Evolutionary conservation across 2,888 invertebrate genomes (phyloP), one percentile per base, ranked within the genome.

Genomic region (Leucoptera coffeella): DNA sequence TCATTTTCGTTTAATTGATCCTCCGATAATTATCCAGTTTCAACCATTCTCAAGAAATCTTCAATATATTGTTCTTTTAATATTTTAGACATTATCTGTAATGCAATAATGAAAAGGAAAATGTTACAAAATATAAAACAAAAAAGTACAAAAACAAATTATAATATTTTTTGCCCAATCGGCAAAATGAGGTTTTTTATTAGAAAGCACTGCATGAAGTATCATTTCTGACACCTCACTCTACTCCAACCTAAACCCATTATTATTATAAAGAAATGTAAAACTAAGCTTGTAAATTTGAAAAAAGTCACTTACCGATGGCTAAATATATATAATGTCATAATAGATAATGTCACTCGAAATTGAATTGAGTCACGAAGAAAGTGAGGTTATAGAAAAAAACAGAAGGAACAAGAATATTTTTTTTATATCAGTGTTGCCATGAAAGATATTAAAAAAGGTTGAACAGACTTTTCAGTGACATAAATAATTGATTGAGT

Each of bases 21-120:
- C 11, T 25, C 25, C 12, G 25, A 26, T 11, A 26, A n/a, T 13
- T 26, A 17, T 19, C 25, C 25, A 26, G 11, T 26, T 26, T 26
- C 20, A 19, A 26, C n/a, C 12, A 19, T 17, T 12, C 9, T 7
- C 20, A 26, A 15, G 6, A 26, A 14, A 12, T 13, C 14, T 19
- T 10, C 11, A 19, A 26, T 26, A 11, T 14, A 8, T 10, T 19
- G 9, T n/a, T n/a, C 25, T 10, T 26, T 6, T 13, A 13, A 13
- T 12, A 9, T n/a, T 11, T 5, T 24, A 12, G 13, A n/a, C 24
- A 24, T 24, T 24, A 14, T 24, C 14, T 24, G 6, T 14, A 24
- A 24, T 14, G 14, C 10, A 12, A 14, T 6, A 10, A 7, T 7
- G 17, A 17, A 17, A 17, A 17, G 6, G 6, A 17, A 17, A 9